Base-by-base conservation (phyloP, 1,140 invertebrate genomes). In the Tetragonula clypearis region DNA sequence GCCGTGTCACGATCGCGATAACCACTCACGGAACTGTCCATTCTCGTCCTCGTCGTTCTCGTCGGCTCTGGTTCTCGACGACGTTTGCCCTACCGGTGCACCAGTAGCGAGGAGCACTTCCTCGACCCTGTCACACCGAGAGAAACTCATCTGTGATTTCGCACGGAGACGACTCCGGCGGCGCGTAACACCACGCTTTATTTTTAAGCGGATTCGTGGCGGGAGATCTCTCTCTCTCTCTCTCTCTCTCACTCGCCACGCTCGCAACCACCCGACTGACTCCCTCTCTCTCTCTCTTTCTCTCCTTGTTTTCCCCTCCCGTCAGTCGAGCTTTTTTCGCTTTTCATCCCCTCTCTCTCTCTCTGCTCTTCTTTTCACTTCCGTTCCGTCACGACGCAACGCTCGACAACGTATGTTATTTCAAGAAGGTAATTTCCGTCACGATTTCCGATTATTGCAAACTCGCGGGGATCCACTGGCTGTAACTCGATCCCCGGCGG, bases 101-200 rank as follows among this genome's bases (percentile, higher is more conserved):
- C 53, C 19, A 65, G 41, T 49, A 49, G 41, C 41, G 41, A 84
- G 72, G 41, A 84, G 72, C 49, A 74, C 71, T 77, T 65, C 60
- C 65, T 60, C 60, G 74, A 82, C 17, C n/a, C 60, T 85, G 58
- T 80, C 84, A 26, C 35, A 26, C 35, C 58, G 35, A 78, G 62
- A 85, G 66, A 86, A 30, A 79, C 79, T 83, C 81, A 65, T 35
- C 75, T 62, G 77, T 65, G 87, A 89, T 88, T 86, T 88, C 49
- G 66, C 87, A 53, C 74, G 68, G 15, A 35, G 35, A 60, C 68
- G 69, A 82, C 86, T 30, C 78, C 49, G 17, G 83, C 49, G 17
- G 83, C 88, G 83, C 88, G 88, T 90, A 86, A 88, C n/a, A n/a
- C n/a, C n/a, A n/a, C 84, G 86, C 71, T 90, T 90, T 91, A 90